Percentiles rank a stretch among this genome's conserved stretches.
phyloP scores from a whole-genome alignment of 2,113 vertebrate species.

The Zosterops pallidus region DNA sequence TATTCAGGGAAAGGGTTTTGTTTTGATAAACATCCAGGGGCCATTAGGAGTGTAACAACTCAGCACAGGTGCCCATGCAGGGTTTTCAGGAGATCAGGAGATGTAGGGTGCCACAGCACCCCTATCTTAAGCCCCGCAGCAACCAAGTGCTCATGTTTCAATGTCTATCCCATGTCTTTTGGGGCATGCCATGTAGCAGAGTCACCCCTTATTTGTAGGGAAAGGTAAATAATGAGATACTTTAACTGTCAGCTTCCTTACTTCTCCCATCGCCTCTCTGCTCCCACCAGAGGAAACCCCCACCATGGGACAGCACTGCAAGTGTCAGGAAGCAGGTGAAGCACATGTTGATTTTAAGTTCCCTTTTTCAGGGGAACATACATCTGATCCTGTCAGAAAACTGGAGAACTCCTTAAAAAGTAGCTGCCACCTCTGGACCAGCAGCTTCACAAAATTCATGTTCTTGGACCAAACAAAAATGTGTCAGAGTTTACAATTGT shows the following conservation, averaged over 20 bases:
- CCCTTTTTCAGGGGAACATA: background rate
- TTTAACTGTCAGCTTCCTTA: background rate
- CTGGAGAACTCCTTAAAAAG: background rate
- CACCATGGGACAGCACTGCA: background rate
- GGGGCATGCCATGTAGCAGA: background rate
- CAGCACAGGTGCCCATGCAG: rapidly evolving
- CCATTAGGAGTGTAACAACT: background rate
- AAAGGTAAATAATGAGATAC: background rate
- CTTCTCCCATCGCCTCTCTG: background rate
- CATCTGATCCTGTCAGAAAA: background rate
- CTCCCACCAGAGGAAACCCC: background rate
- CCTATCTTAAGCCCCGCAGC: background rate
- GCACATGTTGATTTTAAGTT: background rate
- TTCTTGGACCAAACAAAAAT: background rate
- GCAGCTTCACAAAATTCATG: background rate
- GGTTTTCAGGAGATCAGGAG: background rate
- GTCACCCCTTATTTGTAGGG: background rate
- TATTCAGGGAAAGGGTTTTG: background rate
- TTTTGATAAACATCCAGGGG: background rate
- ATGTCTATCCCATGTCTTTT: background rate
- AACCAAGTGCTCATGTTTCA: background rate
- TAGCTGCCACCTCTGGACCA: background rate
- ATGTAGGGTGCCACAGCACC: background rate
- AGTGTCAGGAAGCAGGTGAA: background rate
- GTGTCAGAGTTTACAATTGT: background rate